These are phyloP conservation scores for Ormyrus rosae DNA, from an alignment of 2,888 invertebrate genomes.

Conservation along the genomic window DNA sequence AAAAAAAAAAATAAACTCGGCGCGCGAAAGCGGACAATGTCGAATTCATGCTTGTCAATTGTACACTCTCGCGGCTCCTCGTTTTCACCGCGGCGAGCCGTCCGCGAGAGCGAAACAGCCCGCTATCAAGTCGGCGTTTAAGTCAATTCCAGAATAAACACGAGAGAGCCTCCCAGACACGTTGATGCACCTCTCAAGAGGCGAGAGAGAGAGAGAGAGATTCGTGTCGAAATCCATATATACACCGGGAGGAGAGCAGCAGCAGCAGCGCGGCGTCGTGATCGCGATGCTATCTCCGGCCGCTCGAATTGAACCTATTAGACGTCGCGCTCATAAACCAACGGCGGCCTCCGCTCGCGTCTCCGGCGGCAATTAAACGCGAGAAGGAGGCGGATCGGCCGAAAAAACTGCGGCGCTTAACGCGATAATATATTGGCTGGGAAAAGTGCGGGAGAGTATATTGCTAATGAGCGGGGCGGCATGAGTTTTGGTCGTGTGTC, in stretches of 20 bases:
- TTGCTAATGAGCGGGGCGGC: neutral
- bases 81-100: too few species aligned
- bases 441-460: slow-evolving; percentile 20
- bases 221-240: too few species aligned
- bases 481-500: neutral
- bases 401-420: neutral
- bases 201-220: neutral
- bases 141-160: neutral
- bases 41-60: too few species aligned
- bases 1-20: too few species aligned
- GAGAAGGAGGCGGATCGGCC: slow-evolving; percentile 21
- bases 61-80: too few species aligned
- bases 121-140: neutral
- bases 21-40: too few species aligned
- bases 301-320: slow-evolving; percentile 47
- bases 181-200: neutral
- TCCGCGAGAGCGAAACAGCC: too few species aligned
- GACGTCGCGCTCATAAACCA: slow-evolving; percentile 42
- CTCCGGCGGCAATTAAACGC: slow-evolving; percentile 54
- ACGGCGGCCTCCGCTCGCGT: slow-evolving; percentile 24
- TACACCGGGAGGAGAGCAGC: neutral
- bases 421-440: neutral
- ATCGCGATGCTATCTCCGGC: slow-evolving; percentile 30
- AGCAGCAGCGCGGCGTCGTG: slow-evolving; percentile 19
- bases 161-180: neutral